phyloP scores from a whole-genome alignment of 2,888 invertebrate species.

The Eurois occulta region DNA sequence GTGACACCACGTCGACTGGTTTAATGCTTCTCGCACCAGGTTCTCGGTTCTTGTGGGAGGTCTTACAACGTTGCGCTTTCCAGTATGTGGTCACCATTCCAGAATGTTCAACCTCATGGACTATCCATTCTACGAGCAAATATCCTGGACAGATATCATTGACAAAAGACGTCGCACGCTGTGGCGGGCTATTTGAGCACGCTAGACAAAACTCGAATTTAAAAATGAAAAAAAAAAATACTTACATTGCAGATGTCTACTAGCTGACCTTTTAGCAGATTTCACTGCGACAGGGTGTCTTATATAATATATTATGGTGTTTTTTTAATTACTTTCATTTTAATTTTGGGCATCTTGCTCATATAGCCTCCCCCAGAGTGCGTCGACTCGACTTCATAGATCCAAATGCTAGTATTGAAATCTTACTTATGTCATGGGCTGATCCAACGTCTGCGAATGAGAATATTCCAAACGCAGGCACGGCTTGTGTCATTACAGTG shows the following conservation, averaged over 20 bases:
- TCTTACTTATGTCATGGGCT: slow-evolving; percentile 14
- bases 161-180: neutral
- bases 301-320: no score
- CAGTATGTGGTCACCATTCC: neutral
- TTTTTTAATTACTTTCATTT: neutral
- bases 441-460: slow-evolving; percentile 12
- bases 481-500: slow-evolving; percentile 1
- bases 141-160: neutral
- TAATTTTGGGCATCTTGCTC: neutral
- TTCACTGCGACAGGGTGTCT: no score
- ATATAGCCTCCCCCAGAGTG: neutral
- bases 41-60: neutral
- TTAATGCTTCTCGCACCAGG: neutral
- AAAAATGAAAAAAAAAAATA: neutral
- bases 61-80: neutral
- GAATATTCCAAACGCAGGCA: slow-evolving; percentile 9
- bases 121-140: neutral
- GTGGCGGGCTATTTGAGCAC: neutral
- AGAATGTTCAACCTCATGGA: neutral
- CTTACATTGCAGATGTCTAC: neutral
- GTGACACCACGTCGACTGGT: neutral
- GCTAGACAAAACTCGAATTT: neutral
- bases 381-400: neutral
- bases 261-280: no score
- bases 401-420: neutral